Percentiles rank a stretch among this genome's conserved stretches.
phyloP scores from a whole-genome alignment of 2,113 vertebrate species.

The Colossoma macropomum region DNA sequence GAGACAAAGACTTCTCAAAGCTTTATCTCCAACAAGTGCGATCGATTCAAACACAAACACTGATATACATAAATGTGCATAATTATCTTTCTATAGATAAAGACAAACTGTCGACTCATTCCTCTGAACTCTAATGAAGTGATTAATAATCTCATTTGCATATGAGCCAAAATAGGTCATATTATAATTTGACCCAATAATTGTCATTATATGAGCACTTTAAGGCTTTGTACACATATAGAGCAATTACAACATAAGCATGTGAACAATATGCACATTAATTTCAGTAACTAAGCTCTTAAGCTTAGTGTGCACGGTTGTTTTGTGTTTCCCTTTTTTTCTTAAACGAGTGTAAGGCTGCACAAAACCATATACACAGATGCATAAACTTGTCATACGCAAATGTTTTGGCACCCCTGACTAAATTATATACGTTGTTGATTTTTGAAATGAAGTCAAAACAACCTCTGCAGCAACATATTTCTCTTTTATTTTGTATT shows the following conservation, averaged over 20 bases:
- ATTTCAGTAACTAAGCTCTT: too few relatives aligned
- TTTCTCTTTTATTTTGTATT: too few relatives aligned
- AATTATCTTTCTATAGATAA: constrained; percentile 17
- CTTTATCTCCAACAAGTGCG: not conserved
- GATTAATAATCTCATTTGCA: not conserved
- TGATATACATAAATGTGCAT: constrained; percentile 2
- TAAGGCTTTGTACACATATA: not conserved
- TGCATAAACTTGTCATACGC: too few relatives aligned
- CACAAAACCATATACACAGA: too few relatives aligned
- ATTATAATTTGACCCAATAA: constrained; percentile 28
- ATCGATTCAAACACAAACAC: constrained; percentile 13
- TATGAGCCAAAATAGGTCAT: not conserved
- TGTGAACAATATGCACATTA: not conserved
- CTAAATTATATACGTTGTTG: too few relatives aligned
- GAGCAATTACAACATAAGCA: not conserved
- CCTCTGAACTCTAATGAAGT: constrained; percentile 37
- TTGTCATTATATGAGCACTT: constrained; percentile 21
- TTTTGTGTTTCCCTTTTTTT: too few relatives aligned
- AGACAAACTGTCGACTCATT: constrained; percentile 6
- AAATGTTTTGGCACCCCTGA: too few relatives aligned
- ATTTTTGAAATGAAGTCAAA: too few relatives aligned
- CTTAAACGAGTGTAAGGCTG: too few relatives aligned
- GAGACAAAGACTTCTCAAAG: not conserved
- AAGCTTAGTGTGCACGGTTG: too few relatives aligned
- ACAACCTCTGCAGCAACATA: too few relatives aligned